These are phyloP conservation scores for Diplodus sargus DNA, from an alignment of 2,797 vertebrate species.

Conservation along the genomic window DNA sequence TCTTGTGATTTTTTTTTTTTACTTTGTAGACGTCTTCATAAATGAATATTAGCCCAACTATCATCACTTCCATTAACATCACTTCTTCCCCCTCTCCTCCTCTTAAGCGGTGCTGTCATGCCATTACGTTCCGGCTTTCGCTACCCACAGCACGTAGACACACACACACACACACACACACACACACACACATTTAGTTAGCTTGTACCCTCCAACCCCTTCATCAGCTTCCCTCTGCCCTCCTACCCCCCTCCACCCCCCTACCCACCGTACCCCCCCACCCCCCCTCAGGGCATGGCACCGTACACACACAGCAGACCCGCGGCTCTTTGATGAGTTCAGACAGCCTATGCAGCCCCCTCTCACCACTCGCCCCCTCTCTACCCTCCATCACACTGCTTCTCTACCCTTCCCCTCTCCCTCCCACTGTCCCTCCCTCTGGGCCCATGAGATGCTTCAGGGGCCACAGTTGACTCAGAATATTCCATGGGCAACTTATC, in stretches of 20 bases:
- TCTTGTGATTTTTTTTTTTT: constrained; percentile 9
- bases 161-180: constrained; percentile 40
- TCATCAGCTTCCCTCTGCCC: constrained; percentile 60
- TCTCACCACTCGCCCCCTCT: constrained; percentile 35
- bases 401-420: constrained; percentile 46
- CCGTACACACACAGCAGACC: constrained; percentile 64
- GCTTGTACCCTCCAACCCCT: constrained; percentile 58
- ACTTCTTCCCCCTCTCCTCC: constrained; percentile 12
- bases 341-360: constrained; percentile 64
- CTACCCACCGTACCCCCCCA: neutral
- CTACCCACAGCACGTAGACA: constrained; percentile 51
- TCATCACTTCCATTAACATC: constrained; percentile 23
- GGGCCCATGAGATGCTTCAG: constrained; percentile 68
- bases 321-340: constrained; percentile 80
- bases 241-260: constrained; percentile 25
- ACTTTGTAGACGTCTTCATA: neutral
- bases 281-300: constrained; percentile 61
- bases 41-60: constrained; percentile 24
- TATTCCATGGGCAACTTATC: constrained; percentile 76
- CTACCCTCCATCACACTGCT: constrained; percentile 62
- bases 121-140: constrained; percentile 40
- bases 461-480: constrained; percentile 79
- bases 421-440: constrained; percentile 58
- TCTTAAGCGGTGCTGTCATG: constrained; percentile 29
- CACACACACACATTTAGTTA: constrained; percentile 52